phyloP scores from a whole-genome alignment of 2,888 invertebrate species.

The Amphipyra berbera region DNA sequence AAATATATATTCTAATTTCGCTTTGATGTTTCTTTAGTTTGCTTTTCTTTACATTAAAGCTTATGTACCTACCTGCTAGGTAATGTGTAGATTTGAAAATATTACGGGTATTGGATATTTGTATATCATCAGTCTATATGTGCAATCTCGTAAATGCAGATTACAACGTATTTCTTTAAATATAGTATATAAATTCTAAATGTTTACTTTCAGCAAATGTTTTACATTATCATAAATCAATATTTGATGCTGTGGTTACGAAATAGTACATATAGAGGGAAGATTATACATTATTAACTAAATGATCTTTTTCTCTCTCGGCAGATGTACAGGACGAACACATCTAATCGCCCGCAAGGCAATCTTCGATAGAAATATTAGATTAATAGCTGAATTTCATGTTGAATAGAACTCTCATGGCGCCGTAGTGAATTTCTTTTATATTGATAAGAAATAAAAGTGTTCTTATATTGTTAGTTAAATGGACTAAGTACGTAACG shows the following conservation, averaged over 20 bases:
- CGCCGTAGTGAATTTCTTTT: conserved; percentile 70
- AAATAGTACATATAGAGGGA: conserved; percentile 39
- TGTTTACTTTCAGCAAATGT: neutral
- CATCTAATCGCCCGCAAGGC: conserved; percentile 89
- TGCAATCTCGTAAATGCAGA: conserved; percentile 45
- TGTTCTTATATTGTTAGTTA: conserved; percentile 85
- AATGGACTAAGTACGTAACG: conserved; percentile 60
- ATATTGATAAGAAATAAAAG: conserved; percentile 82
- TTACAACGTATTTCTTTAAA: neutral
- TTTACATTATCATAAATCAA: neutral
- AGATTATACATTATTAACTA: conserved; percentile 60
- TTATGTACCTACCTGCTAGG: conserved; percentile 49
- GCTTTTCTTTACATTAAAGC: conserved; percentile 51
- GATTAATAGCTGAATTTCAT: conserved; percentile 63
- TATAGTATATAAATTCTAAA: neutral
- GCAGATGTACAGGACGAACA: conserved; percentile 94
- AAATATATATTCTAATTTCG: conserved; percentile 38
- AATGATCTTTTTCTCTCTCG: conserved; percentile 90
- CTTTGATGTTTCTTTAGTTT: conserved; percentile 56
- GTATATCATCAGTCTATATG: conserved; percentile 44
- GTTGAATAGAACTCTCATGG: conserved; percentile 64
- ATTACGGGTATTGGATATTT: conserved; percentile 41
- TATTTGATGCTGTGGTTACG: conserved; percentile 41
- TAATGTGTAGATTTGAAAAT: conserved; percentile 47
- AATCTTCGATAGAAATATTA: conserved; percentile 70